Base-by-base conservation (phyloP, 2,113 vertebrate species). In the Bubo bubo region DNA sequence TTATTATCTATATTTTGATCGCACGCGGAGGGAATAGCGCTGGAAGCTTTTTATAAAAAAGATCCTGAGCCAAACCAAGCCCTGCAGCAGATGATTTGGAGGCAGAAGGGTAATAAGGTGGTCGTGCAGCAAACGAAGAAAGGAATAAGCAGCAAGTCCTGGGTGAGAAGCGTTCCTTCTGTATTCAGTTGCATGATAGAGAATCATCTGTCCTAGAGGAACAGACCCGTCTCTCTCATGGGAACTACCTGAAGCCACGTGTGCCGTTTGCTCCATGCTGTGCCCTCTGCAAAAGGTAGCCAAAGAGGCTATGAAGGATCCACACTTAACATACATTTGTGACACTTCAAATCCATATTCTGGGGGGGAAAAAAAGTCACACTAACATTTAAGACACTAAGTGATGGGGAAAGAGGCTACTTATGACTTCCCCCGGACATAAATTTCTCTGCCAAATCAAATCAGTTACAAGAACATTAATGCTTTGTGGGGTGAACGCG, bases 141-240 rank as follows among this genome's bases (percentile, higher is more conserved):
- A 86, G 32, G n/a, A 35, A 60, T 8, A 50, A 59, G 34, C 32
- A 66, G 64, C 79, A 47, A 81, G 20, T 34, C 59, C 23, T n/a
- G 67, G 37, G 32, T 75, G 45, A 74, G 64, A 6, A 86, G 56
- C 47, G 1, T 41, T 62, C n/a, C 60, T 79, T 32, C 50, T 66
- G 23, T 12, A 23, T 34, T 58, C 68, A 47, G 34, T 5, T 67
- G 35, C 26, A 26, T 4, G 27, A 18, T 0, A 12, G 32, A 73
- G 34, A 70, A 88, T n/a, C 13, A 17, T 26, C 76, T 49, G 64
- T 28, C 13, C 20, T 9, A 41, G 24, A 53, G 55, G 41, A 71
- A 50, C 24, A 59, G 39, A 43, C 18, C 26, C 2, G 1, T 8
- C 5, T 19, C 28, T 17, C 34, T 41, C 2, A 0, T 14, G 24